Evolutionary conservation across 2,888 invertebrate genomes (phyloP).

Genomic region (Cinara cedri): DNA sequence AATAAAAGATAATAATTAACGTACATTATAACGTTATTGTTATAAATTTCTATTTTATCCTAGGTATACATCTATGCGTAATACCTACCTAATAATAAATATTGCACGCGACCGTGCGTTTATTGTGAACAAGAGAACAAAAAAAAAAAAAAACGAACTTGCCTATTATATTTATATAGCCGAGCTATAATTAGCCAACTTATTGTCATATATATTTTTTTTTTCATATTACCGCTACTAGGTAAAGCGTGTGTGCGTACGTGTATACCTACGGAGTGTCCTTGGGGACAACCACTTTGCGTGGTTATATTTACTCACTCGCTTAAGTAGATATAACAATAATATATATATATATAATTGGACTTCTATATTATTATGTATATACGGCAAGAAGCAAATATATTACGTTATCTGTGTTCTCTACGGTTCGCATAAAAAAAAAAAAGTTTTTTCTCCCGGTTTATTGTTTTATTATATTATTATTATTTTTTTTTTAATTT

Average conservation of each 20-base stretch:
- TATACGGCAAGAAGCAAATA: too few species aligned
- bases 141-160: not conserved
- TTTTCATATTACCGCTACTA: not conserved
- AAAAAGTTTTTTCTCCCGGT: not conserved
- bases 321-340: too few species aligned
- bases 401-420: too few species aligned
- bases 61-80: too few species aligned
- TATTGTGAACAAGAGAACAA: not conserved
- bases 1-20: too few species aligned
- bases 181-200: slow-evolving; percentile 32
- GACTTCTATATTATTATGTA: too few species aligned
- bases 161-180: slow-evolving; percentile 13
- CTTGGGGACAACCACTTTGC: slow-evolving; percentile 26
- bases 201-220: slow-evolving; percentile 19
- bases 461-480: slow-evolving; percentile 21
- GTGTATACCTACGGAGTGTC: slow-evolving; percentile 7
- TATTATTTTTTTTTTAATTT: too few species aligned
- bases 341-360: too few species aligned
- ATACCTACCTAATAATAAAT: not conserved
- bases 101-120: not conserved
- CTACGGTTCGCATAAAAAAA: too few species aligned
- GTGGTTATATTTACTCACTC: not conserved
- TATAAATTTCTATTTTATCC: too few species aligned
- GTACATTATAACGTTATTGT: too few species aligned
- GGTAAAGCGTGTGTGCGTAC: not conserved